phyloP scores from a whole-genome alignment of 2,113 vertebrate genomes.

The Gorilla gorilla region DNA sequence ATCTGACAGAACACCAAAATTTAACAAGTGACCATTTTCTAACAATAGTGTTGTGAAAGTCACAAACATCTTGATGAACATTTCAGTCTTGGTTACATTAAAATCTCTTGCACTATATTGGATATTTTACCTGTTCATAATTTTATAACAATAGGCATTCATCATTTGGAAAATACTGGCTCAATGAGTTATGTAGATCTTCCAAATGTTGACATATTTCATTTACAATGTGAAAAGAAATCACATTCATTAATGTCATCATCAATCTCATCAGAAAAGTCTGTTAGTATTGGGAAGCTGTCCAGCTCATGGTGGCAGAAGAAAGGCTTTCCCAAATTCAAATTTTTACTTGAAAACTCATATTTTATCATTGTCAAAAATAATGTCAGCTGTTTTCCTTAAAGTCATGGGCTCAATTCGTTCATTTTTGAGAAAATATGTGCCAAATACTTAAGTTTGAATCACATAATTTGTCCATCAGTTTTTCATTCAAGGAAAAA shows the following conservation, averaged over 20 bases:
- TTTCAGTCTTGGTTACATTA: background rate
- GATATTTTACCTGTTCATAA: background rate
- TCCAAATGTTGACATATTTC: background rate
- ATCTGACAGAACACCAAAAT: background rate
- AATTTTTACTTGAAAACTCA: background rate
- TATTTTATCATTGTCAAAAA: background rate
- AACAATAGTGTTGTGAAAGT: background rate
- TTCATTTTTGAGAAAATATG: background rate
- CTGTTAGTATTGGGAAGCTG: background rate
- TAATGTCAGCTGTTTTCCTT: background rate
- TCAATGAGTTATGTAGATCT: background rate
- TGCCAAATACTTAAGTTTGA: background rate
- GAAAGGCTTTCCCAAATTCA: background rate
- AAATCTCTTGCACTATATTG: background rate
- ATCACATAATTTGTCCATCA: background rate
- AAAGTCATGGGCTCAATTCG: background rate
- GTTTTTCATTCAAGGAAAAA: background rate
- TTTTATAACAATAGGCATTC: background rate
- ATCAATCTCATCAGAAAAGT: background rate
- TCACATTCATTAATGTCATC: background rate
- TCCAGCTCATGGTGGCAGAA: background rate
- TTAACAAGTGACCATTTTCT: background rate
- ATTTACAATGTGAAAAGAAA: constrained; percentile 22
- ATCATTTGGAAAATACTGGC: background rate
- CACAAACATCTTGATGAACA: background rate